A percentile compares a stretch with the other conserved stretches of the same genome.
phyloP scores from a whole-genome alignment of 2,113 vertebrate genomes.

The Serilophus lunatus region DNA sequence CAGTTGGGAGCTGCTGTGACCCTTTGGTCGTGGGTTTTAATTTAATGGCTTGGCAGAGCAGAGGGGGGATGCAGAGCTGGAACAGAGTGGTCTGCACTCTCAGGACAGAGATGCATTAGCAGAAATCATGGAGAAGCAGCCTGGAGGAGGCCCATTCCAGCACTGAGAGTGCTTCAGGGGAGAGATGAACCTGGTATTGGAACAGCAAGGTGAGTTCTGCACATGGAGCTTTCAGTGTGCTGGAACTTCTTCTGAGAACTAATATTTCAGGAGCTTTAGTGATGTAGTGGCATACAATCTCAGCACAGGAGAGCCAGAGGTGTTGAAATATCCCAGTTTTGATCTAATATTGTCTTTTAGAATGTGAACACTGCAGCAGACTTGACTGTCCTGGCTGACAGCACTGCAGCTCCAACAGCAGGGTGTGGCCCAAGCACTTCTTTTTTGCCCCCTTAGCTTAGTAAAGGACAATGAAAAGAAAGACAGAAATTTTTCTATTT shows the following conservation, averaged over 20 bases:
- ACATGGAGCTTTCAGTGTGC: not conserved
- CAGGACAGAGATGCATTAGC: not conserved
- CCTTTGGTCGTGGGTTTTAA: constrained; percentile 27
- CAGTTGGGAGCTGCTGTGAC: constrained; percentile 25
- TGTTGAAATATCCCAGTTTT: not conserved
- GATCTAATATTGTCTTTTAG: not conserved
- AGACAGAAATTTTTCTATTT: not conserved
- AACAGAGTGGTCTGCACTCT: not conserved
- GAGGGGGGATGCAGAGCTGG: not conserved
- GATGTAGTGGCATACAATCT: not conserved
- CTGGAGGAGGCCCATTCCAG: not conserved
- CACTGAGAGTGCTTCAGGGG: not conserved
- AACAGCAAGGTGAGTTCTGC: not conserved
- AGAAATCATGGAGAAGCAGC: not conserved
- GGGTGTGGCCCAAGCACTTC: not conserved
- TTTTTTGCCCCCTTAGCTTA: too few species aligned
- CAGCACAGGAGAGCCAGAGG: not conserved
- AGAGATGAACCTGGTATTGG: not conserved
- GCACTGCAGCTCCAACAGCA: not conserved
- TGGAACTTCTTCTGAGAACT: not conserved
- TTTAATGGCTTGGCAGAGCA: constrained; percentile 43
- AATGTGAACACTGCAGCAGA: not conserved
- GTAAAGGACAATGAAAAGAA: not conserved
- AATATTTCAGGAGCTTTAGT: not conserved
- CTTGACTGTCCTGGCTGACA: not conserved